Conservation (phyloP, 2,888 invertebrate species). For the Cylindroiulus punctatus region DNA sequence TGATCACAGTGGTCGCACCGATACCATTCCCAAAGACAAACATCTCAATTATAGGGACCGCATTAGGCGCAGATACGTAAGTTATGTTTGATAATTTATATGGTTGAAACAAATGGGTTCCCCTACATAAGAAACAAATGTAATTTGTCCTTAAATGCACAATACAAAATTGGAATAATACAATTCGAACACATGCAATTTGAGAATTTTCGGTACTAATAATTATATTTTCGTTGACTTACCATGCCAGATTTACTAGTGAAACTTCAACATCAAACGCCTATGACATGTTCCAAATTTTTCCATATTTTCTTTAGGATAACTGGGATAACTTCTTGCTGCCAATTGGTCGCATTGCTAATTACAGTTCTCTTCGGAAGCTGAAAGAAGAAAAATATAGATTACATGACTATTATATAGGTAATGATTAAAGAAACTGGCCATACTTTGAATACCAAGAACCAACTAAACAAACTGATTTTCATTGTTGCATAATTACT, state of each 20-base stretch:
- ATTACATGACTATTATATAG: conserved; percentile 95
- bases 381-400: conserved; percentile 94
- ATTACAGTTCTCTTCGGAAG: conserved; percentile 96
- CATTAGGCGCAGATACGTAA: conserved; percentile 76
- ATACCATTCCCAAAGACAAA: conserved; percentile 81
- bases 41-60: conserved; percentile 89
- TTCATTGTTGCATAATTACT: conserved; percentile 58
- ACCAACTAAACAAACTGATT: background rate
- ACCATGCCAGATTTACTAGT: background rate
- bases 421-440: conserved; percentile 70
- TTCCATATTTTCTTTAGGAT: conserved; percentile 56
- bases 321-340: conserved; percentile 84
- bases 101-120: too few relatives aligned
- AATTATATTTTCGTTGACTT: background rate
- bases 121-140: too few relatives aligned
- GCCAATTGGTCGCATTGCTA: conserved; percentile 95
- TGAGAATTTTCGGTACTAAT: background rate
- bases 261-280: background rate
- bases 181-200: too few relatives aligned
- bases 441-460: background rate
- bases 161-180: too few relatives aligned
- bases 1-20: conserved; percentile 79
- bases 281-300: background rate
- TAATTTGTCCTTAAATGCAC: too few relatives aligned
- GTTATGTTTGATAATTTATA: too few relatives aligned